Percentiles rank a stretch among this genome's conserved stretches.
Conservation (phyloP, 2,888 invertebrate species). For the Napeogenes sylphis region DNA sequence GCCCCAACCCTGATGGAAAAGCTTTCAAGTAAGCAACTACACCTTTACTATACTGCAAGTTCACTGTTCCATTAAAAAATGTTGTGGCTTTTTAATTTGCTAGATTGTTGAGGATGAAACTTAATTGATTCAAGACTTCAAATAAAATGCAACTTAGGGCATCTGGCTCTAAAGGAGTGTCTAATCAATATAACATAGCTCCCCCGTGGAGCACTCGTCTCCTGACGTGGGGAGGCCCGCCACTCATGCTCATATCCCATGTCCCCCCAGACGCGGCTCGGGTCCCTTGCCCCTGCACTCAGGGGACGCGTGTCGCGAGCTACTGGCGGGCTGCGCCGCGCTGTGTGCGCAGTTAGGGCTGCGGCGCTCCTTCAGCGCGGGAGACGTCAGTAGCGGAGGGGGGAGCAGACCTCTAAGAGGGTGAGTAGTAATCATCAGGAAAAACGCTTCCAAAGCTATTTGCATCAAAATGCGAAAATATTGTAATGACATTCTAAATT, state of each 20-base stretch:
- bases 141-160: no score
- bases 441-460: no score
- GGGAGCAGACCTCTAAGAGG: constrained; percentile 34
- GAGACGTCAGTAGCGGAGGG: constrained; percentile 76
- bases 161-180: no score
- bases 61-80: no score
- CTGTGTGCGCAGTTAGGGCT: constrained; percentile 87
- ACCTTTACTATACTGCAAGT: not conserved
- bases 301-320: constrained; percentile 84
- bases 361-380: constrained; percentile 90
- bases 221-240: no score
- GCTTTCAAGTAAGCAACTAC: constrained; percentile 52
- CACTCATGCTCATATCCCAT: not conserved
- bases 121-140: no score
- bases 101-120: no score
- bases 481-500: no score
- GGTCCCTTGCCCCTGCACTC: constrained; percentile 41
- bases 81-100: no score
- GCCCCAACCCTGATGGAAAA: constrained; percentile 83
- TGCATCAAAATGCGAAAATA: no score
- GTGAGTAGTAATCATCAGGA: constrained; percentile 19
- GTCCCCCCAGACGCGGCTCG: constrained; percentile 36
- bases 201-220: no score
- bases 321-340: constrained; percentile 88
- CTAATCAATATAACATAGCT: no score